A percentile compares a stretch with the other conserved stretches of the same genome.
Evolutionary conservation across 2,888 invertebrate species (phyloP).

Genomic region (Cantharis rustica): DNA sequence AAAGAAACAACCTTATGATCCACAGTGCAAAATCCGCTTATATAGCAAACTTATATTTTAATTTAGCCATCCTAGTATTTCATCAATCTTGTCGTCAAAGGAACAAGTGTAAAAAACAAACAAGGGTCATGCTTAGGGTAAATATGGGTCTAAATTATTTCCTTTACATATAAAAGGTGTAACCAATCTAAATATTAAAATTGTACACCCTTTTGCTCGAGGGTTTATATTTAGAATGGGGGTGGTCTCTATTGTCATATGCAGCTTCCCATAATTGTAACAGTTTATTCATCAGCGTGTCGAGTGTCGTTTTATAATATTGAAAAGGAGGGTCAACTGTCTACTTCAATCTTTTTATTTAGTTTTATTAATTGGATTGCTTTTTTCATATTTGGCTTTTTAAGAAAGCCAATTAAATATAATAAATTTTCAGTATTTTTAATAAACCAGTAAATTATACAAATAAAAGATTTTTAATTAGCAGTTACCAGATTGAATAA

Average conservation of each 20-base stretch:
- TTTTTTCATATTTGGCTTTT: constrained; percentile 14
- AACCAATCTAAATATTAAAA: constrained; percentile 59
- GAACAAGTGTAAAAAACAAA: constrained; percentile 58
- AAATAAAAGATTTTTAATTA: neutral
- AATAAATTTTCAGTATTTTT: neutral
- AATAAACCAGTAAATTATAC: neutral
- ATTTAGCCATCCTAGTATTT: constrained; percentile 26
- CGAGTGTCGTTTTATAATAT: constrained; percentile 46
- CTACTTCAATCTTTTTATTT: constrained; percentile 51
- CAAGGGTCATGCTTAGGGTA: constrained; percentile 51
- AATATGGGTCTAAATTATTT: constrained; percentile 56
- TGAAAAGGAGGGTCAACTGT: constrained; percentile 55
- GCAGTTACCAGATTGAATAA: neutral
- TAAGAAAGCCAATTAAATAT: neutral
- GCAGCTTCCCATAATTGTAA: constrained; percentile 56
- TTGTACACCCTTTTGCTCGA: constrained; percentile 37
- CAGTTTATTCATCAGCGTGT: constrained; percentile 55
- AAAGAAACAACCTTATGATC: constrained; percentile 24
- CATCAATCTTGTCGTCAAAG: constrained; percentile 53
- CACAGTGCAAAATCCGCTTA: constrained; percentile 24
- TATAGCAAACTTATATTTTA: constrained; percentile 18
- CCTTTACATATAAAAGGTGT: constrained; percentile 58
- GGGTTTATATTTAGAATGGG: constrained; percentile 30
- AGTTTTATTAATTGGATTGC: constrained; percentile 48
- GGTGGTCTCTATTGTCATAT: constrained; percentile 51